phyloP scores from a whole-genome alignment of 2,888 invertebrate genomes.

The Laothoe populi region DNA sequence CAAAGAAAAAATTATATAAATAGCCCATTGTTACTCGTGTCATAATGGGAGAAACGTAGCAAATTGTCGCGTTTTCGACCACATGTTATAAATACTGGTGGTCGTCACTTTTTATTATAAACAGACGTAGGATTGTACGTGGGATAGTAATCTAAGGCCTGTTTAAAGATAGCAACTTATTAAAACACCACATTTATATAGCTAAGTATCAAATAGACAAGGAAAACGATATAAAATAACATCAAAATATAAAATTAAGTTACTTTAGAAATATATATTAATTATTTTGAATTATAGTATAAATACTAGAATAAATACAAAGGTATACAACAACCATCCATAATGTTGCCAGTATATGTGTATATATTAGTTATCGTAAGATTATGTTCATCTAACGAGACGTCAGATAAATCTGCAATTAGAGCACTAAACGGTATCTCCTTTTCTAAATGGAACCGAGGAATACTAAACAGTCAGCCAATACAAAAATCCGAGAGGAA shows the following conservation, averaged over 20 bases:
- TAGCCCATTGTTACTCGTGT: conserved; percentile 54
- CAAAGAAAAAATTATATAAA: conserved; percentile 55
- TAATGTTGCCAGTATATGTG: background rate
- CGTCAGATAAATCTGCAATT: background rate
- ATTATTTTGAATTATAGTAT: too few species aligned
- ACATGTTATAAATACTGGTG: conserved; percentile 24
- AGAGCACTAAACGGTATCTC: conserved; percentile 33
- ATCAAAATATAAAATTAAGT: too few species aligned
- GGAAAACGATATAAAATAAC: too few species aligned
- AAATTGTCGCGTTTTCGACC: conserved; percentile 50
- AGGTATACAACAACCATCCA: too few species aligned
- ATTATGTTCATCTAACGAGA: background rate
- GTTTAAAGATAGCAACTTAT: background rate
- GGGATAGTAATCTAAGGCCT: background rate
- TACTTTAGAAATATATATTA: too few species aligned
- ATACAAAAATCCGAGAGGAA: conserved; percentile 44
- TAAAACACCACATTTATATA: too few species aligned
- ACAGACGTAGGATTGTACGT: background rate
- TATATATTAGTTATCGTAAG: background rate
- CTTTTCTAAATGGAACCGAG: conserved; percentile 45
- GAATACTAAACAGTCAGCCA: conserved; percentile 37
- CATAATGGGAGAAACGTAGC: conserved; percentile 49
- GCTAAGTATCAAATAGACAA: too few species aligned
- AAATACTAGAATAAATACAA: too few species aligned
- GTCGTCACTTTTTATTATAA: background rate